These are phyloP conservation scores for Diabrotica balteata DNA, from an alignment of 2,888 invertebrate species.

Conservation along the genomic window DNA sequence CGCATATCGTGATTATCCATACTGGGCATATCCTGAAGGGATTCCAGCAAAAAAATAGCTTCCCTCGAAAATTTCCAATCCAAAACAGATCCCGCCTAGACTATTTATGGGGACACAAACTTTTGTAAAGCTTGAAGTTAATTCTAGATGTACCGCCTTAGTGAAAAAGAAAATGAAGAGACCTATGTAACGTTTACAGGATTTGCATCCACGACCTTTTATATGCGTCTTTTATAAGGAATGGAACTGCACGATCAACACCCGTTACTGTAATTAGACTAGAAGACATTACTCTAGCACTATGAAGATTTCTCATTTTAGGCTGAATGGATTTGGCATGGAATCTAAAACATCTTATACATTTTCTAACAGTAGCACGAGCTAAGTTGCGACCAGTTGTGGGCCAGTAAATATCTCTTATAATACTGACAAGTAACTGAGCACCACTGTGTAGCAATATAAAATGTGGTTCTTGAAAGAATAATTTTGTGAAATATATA, in stretches of 20 bases:
- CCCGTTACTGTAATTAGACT: slow-evolving; percentile 21
- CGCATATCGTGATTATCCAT: too few species aligned
- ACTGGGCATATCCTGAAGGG: too few species aligned
- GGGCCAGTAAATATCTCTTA: slow-evolving; percentile 20
- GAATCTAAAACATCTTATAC: slow-evolving; percentile 23
- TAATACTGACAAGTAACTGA: slow-evolving; percentile 16
- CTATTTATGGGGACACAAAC: too few species aligned
- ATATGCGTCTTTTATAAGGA: slow-evolving; percentile 19
- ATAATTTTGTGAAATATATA: slow-evolving; percentile 18
- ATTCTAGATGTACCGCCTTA: slow-evolving; percentile 40
- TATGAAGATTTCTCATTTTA: slow-evolving; percentile 29
- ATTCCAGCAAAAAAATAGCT: too few species aligned
- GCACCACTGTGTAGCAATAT: slow-evolving; percentile 24
- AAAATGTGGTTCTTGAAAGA: slow-evolving; percentile 17
- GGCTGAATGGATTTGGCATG: slow-evolving; percentile 15
- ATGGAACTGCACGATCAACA: slow-evolving; percentile 28
- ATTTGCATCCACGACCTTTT: slow-evolving; percentile 19
- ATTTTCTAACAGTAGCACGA: slow-evolving; percentile 13
- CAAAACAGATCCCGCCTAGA: too few species aligned
- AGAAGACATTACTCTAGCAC: slow-evolving; percentile 14
- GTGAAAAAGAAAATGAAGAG: slow-evolving; percentile 27
- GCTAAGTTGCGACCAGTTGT: slow-evolving; percentile 22
- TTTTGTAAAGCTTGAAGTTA: slow-evolving; percentile 32
- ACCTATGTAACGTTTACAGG: slow-evolving; percentile 23
- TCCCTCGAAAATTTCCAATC: too few species aligned